Conservation (phyloP, 2,797 vertebrate species). For the Trichosurus vulpecula region DNA sequence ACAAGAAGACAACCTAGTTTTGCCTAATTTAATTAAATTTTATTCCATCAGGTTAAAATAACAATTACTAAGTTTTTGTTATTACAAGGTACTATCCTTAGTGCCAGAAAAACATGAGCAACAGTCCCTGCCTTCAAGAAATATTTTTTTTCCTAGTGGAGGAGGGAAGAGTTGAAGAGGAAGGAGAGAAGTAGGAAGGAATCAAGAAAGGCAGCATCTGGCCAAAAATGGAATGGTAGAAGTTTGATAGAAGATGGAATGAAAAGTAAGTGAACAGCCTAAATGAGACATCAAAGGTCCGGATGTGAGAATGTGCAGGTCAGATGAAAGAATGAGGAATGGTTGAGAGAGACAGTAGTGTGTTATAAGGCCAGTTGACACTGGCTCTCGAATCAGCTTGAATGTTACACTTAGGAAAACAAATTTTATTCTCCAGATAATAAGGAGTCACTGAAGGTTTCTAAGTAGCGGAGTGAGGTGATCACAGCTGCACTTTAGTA, state of each 20-base stretch:
- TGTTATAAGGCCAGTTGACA: neutral
- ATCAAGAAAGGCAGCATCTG: neutral
- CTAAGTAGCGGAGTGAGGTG: neutral
- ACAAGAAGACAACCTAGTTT: neutral
- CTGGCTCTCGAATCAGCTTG: neutral
- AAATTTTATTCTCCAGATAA: neutral
- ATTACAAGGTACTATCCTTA: neutral
- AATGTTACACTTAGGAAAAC: neutral
- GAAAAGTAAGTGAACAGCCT: neutral
- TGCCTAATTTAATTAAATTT: neutral
- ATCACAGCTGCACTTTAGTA: neutral
- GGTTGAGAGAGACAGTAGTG: neutral
- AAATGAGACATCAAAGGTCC: neutral
- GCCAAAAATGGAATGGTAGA: neutral
- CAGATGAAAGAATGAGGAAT: neutral
- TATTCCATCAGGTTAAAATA: neutral
- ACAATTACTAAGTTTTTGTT: neutral
- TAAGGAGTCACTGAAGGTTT: neutral
- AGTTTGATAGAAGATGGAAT: neutral
- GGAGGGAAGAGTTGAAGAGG: neutral
- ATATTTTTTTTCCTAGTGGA: neutral
- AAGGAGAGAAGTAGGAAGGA: neutral
- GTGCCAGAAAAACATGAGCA: neutral
- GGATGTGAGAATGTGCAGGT: neutral
- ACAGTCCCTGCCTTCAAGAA: neutral